These are phyloP conservation scores for Umimayanthus chanpuru DNA, from an alignment of 92 coral and sea anemone genomes.

Conservation along the genomic window DNA sequence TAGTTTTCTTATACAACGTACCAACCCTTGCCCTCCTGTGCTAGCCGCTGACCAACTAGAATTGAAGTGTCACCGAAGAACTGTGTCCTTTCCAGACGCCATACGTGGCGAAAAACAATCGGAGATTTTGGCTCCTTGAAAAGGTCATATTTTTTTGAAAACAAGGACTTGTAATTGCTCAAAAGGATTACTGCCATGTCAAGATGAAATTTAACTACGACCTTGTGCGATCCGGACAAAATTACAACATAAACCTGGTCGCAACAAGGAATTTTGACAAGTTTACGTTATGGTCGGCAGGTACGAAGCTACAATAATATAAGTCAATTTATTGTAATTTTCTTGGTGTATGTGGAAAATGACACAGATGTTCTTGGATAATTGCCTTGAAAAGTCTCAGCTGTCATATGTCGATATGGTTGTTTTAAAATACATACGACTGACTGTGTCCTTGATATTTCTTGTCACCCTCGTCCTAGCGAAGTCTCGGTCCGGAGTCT, in stretches of 20 bases:
- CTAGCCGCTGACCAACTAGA: conserved; percentile 16
- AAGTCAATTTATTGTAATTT: neutral
- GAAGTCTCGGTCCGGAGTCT: too few species aligned
- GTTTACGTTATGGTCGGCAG: conserved; percentile 47
- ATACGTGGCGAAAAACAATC: conserved; percentile 22
- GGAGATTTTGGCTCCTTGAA: neutral
- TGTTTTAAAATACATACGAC: neutral
- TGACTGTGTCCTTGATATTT: neutral
- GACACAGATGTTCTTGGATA: too few species aligned
- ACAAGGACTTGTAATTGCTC: neutral
- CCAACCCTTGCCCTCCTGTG: too few species aligned
- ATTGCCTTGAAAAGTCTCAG: too few species aligned
- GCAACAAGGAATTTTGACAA: conserved; percentile 16
- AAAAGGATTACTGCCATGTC: neutral
- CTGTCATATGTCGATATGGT: too few species aligned
- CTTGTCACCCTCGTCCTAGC: too few species aligned
- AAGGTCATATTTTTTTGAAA: neutral
- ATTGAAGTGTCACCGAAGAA: neutral
- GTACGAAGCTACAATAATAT: neutral
- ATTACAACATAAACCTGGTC: neutral
- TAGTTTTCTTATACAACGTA: conserved; percentile 10
- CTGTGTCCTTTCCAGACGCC: neutral
- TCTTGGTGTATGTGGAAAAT: neutral
- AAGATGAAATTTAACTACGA: neutral
- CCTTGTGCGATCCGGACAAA: neutral